These are phyloP conservation scores for Alethe castanea DNA, from an alignment of 2,113 vertebrate genomes.

Conservation along the genomic window DNA sequence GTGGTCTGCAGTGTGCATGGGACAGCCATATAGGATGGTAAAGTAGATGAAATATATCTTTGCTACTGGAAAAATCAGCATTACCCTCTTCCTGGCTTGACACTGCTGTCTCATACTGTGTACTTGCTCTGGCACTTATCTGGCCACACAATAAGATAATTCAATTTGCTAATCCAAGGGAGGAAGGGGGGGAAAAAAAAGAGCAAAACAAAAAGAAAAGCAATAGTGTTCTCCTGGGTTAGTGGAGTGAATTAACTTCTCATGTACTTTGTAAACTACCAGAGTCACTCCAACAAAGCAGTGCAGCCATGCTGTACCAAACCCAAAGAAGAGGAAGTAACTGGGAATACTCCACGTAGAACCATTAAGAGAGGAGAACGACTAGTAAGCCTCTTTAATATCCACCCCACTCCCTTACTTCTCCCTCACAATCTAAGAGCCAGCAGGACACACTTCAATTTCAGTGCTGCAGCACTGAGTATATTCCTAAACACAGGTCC, in stretches of 20 bases:
- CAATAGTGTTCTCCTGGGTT: background rate
- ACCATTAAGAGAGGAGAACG: accelerated
- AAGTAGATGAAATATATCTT: background rate
- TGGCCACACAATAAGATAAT: background rate
- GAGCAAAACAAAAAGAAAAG: background rate
- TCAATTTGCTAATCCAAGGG: background rate
- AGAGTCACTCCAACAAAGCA: background rate
- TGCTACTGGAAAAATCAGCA: background rate
- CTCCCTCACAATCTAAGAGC: background rate
- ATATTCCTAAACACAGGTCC: background rate
- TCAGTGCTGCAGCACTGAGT: background rate
- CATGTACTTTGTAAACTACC: background rate
- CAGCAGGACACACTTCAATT: background rate
- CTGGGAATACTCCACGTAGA: background rate
- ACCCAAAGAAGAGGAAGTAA: background rate
- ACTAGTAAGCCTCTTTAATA: background rate
- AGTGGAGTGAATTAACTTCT: background rate
- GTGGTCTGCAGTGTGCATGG: background rate
- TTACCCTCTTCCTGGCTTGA: background rate
- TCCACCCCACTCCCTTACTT: background rate
- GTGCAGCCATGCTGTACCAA: background rate
- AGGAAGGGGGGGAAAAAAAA: background rate
- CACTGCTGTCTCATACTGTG: background rate
- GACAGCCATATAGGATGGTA: background rate
- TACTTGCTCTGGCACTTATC: background rate